Conservation (phyloP, 1,140 invertebrate genomes). For the Drosophila bifasciata region DNA sequence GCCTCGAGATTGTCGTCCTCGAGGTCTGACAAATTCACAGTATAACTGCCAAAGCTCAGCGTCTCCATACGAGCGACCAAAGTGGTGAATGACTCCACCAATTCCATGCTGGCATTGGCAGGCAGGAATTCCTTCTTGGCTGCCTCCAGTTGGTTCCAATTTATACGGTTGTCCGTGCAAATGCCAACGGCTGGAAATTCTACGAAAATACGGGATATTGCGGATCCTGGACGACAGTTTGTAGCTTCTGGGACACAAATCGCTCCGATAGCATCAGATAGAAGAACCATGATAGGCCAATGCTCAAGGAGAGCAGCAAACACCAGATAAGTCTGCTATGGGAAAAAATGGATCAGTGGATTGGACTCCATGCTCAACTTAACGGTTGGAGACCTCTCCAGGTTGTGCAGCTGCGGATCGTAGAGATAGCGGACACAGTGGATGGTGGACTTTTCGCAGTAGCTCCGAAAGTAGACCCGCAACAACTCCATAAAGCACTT, state of each 20-base stretch:
- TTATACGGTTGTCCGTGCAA: conserved; percentile 86
- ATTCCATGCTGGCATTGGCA: conserved; percentile 42
- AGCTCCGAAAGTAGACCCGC: conserved; percentile 61
- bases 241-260: conserved; percentile 64
- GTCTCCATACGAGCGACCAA: conserved; percentile 58
- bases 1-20: conserved; percentile 66
- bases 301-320: conserved; percentile 52
- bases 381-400: conserved; percentile 50
- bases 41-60: conserved; percentile 55
- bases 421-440: conserved; percentile 75
- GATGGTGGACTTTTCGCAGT: conserved; percentile 74
- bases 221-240: conserved; percentile 87
- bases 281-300: conserved; percentile 53
- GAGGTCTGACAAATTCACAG: conserved; percentile 36
- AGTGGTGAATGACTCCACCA: conserved; percentile 39
- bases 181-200: conserved; percentile 89
- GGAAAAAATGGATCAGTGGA: no score
- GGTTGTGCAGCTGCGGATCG: conserved; percentile 61
- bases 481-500: conserved; percentile 54
- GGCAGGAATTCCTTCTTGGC: conserved; percentile 68
- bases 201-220: conserved; percentile 88
- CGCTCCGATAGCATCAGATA: conserved; percentile 66
- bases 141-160: conserved; percentile 66
- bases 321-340: conserved; percentile 60
- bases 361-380: not conserved